A percentile compares a stretch with the other conserved stretches of the same genome.
Evolutionary conservation across 2,113 vertebrate species (phyloP).

Genomic region (Erinaceus europaeus): DNA sequence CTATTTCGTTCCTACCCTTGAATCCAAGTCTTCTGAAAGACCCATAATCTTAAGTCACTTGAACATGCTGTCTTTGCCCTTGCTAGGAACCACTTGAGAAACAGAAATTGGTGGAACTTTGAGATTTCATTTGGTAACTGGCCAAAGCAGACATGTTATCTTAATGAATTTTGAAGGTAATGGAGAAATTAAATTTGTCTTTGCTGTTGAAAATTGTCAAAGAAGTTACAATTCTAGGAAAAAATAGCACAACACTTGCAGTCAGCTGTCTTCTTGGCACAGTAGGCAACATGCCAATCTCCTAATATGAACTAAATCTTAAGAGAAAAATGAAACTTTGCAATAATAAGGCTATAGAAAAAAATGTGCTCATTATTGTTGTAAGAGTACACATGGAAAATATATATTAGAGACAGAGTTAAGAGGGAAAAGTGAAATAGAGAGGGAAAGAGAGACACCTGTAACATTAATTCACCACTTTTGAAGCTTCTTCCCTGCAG

Average conservation of each 20-base stretch:
- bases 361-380: neutral
- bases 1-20: neutral
- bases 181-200: no score
- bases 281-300: neutral
- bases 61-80: neutral
- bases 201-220: neutral
- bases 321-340: neutral
- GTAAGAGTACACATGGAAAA: neutral
- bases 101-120: no score
- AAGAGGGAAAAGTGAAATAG: no score
- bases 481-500: no score
- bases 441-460: no score
- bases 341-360: neutral
- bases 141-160: neutral
- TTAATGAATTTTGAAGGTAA: neutral
- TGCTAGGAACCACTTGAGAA: neutral
- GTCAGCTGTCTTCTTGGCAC: neutral
- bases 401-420: neutral
- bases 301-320: neutral
- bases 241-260: neutral
- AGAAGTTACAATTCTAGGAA: neutral
- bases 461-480: no score
- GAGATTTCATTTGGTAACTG: neutral
- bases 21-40: neutral
- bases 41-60: neutral